phyloP scores from a whole-genome alignment of 1,140 invertebrate genomes.

The Cydia fagiglandana region DNA sequence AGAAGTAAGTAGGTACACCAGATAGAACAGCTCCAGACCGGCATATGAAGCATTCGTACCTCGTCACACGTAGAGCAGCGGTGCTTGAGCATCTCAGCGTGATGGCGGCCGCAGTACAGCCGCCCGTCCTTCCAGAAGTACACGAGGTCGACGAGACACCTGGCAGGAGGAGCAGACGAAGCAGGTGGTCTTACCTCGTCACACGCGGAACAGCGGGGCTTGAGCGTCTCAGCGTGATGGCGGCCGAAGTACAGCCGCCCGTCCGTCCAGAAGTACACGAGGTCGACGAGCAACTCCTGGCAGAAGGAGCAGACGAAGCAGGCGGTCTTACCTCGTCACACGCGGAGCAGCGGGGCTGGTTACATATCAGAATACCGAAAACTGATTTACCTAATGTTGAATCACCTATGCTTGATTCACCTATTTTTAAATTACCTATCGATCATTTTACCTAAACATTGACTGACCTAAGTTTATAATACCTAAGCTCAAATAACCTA shows the following conservation, averaged over 20 bases:
- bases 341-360: constrained; percentile 96
- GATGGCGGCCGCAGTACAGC: too few species aligned
- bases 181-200: background rate
- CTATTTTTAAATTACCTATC: too few species aligned
- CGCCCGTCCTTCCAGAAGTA: constrained; percentile 92
- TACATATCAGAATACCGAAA: too few species aligned
- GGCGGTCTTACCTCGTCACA: constrained; percentile 92
- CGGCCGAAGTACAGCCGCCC: constrained; percentile 44
- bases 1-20: constrained; percentile 94
- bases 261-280: constrained; percentile 97
- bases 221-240: constrained; percentile 86
- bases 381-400: too few species aligned
- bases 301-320: constrained; percentile 91
- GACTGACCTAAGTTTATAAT: too few species aligned
- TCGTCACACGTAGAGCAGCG: constrained; percentile 90
- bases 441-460: too few species aligned
- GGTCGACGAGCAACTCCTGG: constrained; percentile 96
- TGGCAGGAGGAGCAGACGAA: constrained; percentile 94
- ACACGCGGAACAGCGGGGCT: constrained; percentile 95
- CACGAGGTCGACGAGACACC: constrained; percentile 97
- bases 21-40: constrained; percentile 96
- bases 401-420: too few species aligned
- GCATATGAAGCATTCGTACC: constrained; percentile 83
- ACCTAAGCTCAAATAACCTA: too few species aligned
- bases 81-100: constrained; percentile 92